Conservation (phyloP, 1,140 invertebrate genomes). For the Eueides isabella region DNA sequence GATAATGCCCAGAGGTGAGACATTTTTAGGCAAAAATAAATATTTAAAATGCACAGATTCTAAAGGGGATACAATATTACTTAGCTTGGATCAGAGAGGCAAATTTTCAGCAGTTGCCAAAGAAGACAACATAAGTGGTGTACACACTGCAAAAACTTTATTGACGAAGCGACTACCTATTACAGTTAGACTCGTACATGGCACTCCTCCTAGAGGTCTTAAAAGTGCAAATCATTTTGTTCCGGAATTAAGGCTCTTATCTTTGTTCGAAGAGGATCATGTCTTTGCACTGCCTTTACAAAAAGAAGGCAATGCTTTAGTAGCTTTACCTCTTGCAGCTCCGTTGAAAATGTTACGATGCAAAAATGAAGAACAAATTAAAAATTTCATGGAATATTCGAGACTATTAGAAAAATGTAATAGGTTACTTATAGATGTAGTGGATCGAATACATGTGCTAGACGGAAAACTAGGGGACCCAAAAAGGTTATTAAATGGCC, state of each 20-base stretch:
- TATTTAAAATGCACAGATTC: conserved; percentile 94
- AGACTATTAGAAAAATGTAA: conserved; percentile 91
- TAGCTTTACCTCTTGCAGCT: conserved; percentile 92
- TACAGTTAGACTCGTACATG: conserved; percentile 94
- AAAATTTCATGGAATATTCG: conserved; percentile 90
- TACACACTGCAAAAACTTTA: conserved; percentile 93
- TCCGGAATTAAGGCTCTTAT: conserved; percentile 91
- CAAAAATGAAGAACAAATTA: conserved; percentile 91
- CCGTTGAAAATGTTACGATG: conserved; percentile 93
- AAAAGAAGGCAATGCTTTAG: conserved; percentile 89
- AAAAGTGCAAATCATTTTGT: conserved; percentile 91
- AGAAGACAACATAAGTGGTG: conserved; percentile 96
- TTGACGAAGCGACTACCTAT: conserved; percentile 94
- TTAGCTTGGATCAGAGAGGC: conserved; percentile 93
- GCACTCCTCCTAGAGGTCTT: conserved; percentile 89
- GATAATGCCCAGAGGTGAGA: conserved; percentile 88
- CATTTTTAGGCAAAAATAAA: conserved; percentile 86
- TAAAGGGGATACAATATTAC: conserved; percentile 91
- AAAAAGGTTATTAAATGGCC: conserved; percentile 80
- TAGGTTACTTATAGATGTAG: conserved; percentile 90
- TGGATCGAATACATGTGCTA: conserved; percentile 91
- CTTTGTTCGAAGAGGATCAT: conserved; percentile 92
- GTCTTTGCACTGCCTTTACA: conserved; percentile 93
- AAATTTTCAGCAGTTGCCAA: conserved; percentile 95
- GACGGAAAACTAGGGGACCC: conserved; percentile 89